A percentile compares a stretch with the other conserved stretches of the same genome.
Conservation (phyloP, 2,888 invertebrate genomes). For the Caenorhabditis japonica region DNA sequence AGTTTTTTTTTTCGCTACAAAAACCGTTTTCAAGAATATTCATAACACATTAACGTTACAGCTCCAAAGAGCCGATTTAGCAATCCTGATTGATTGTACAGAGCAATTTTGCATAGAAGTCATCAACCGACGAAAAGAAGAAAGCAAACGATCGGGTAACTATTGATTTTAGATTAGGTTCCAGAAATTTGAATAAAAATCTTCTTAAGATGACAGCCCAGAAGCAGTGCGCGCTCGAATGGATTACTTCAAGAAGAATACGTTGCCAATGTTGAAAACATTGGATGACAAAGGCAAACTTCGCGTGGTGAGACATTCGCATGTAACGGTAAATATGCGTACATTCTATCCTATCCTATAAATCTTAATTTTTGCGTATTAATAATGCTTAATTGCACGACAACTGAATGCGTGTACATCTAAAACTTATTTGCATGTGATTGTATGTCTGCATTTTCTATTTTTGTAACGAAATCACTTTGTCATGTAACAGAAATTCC, state of each 20-base stretch:
- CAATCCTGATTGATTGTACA: slow-evolving; percentile 90
- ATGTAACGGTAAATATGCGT: slow-evolving; percentile 48
- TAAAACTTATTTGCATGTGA: no score
- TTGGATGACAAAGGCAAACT: slow-evolving; percentile 88
- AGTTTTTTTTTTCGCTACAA: not conserved
- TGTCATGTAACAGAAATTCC: no score
- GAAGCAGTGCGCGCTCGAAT: slow-evolving; percentile 88
- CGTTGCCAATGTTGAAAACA: slow-evolving; percentile 89
- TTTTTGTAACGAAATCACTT: no score
- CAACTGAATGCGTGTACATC: no score
- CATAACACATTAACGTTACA: slow-evolving; percentile 21
- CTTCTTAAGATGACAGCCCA: slow-evolving; percentile 84
- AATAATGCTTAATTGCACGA: no score
- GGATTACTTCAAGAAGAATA: slow-evolving; percentile 88
- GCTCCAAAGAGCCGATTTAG: slow-evolving; percentile 81
- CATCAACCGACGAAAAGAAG: slow-evolving; percentile 48
- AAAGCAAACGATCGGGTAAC: slow-evolving; percentile 33
- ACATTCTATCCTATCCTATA: slow-evolving; percentile 6
- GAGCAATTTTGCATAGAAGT: slow-evolving; percentile 81
- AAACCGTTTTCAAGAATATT: not conserved
- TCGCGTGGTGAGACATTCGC: slow-evolving; percentile 84
- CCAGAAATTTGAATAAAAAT: no score
- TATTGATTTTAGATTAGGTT: no score
- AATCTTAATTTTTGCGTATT: no score
- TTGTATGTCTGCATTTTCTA: no score